Evolutionary conservation across 2,797 vertebrate genomes (phyloP).

Genomic region (Sebastes diaconus): DNA sequence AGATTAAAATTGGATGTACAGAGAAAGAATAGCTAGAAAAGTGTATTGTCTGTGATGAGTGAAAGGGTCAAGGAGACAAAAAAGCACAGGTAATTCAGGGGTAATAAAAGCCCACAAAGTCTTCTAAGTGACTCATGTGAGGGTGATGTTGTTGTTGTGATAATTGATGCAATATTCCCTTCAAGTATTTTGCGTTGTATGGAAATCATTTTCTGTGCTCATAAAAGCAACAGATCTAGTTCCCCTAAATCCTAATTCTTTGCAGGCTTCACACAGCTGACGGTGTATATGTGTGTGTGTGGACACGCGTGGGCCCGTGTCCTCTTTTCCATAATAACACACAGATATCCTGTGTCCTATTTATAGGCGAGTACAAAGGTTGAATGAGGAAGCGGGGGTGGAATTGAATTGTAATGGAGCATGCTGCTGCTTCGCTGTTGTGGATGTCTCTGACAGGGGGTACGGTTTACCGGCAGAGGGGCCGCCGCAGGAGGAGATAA

Average conservation of each 20-base stretch:
- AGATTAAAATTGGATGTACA: not conserved
- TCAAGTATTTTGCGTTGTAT: not conserved
- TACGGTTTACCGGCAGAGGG: conserved; percentile 41
- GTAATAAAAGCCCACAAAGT: not conserved
- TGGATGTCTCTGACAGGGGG: conserved; percentile 38
- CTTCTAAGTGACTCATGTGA: not conserved
- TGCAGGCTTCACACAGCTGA: conserved; percentile 12
- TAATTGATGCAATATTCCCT: not conserved
- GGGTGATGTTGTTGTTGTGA: not conserved
- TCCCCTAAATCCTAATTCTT: not conserved
- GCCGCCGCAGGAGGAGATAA: conserved; percentile 36
- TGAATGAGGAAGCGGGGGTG: conserved; percentile 43
- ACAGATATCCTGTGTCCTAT: conserved; percentile 49
- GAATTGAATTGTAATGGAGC: conserved; percentile 51
- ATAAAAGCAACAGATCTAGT: conserved; percentile 21
- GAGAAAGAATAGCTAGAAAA: not conserved
- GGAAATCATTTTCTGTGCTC: not conserved
- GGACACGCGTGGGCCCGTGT: not conserved
- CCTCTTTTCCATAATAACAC: conserved; percentile 30
- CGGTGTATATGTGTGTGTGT: not conserved
- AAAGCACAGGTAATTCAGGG: not conserved
- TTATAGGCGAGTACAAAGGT: conserved; percentile 48
- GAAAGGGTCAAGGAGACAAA: not conserved
- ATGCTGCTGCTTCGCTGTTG: conserved; percentile 31
- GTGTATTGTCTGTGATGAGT: not conserved